Conservation (phyloP, 2,797 vertebrate species). For the Sebastes minor region DNA sequence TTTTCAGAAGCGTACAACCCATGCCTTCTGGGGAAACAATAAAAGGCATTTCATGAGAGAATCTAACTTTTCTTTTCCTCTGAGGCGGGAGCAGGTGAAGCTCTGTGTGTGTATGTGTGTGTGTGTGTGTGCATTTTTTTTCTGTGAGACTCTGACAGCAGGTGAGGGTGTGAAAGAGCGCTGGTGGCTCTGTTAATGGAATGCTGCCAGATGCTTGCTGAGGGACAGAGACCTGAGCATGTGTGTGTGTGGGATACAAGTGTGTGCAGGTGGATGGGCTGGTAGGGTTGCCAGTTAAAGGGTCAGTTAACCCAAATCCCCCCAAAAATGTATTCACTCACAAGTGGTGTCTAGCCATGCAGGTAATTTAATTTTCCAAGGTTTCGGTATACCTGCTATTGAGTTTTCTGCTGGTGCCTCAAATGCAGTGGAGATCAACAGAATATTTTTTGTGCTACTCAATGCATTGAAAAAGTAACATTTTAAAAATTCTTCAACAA, state of each 20-base stretch:
- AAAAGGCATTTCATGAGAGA: constrained; percentile 74
- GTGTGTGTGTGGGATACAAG: constrained; percentile 10
- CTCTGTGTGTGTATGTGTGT: background rate
- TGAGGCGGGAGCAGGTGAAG: constrained; percentile 61
- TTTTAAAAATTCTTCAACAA: background rate
- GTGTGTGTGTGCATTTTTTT: background rate
- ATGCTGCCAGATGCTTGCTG: constrained; percentile 61
- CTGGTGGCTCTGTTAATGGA: constrained; percentile 63
- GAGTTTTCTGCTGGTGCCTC: background rate
- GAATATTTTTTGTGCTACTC: background rate
- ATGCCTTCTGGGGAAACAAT: constrained; percentile 77
- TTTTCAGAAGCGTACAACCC: constrained; percentile 70
- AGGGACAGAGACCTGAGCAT: constrained; percentile 45
- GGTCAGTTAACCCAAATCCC: constrained; percentile 8
- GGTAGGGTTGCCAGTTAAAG: constrained; percentile 24
- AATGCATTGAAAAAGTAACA: background rate
- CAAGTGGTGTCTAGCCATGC: background rate
- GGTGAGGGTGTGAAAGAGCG: constrained; percentile 56
- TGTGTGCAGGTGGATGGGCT: constrained; percentile 31
- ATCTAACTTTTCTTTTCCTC: constrained; percentile 72
- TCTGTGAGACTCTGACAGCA: constrained; percentile 52
- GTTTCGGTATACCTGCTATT: background rate
- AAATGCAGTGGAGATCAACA: background rate
- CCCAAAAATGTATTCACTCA: background rate
- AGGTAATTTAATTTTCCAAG: background rate